A percentile compares a stretch with the other conserved stretches of the same genome.
These are phyloP conservation scores for Tuberolachnus salignus DNA, from an alignment of 2,888 invertebrate species.

Conservation along the genomic window DNA sequence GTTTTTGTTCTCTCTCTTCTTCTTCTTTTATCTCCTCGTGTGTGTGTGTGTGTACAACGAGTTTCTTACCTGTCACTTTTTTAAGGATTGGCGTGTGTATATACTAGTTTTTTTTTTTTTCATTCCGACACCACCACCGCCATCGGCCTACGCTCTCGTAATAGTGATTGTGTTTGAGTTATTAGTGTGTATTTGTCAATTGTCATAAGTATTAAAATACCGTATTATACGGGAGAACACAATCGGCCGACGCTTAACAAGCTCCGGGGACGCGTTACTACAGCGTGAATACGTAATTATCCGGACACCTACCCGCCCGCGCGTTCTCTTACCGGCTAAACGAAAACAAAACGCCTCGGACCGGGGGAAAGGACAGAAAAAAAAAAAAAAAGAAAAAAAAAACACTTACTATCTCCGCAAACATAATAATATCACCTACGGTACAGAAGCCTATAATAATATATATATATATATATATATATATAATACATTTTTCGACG, in stretches of 20 bases:
- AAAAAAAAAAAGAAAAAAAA: constrained; percentile 8
- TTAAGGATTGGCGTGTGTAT: constrained; percentile 50
- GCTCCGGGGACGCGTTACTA: background rate
- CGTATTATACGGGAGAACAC: constrained; percentile 6
- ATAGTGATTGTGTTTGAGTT: constrained; percentile 52
- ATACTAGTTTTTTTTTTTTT: constrained; percentile 1
- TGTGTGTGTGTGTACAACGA: constrained; percentile 1
- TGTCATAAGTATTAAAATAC: constrained; percentile 8
- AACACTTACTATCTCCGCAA: constrained; percentile 17
- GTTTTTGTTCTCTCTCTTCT: constrained; percentile 19
- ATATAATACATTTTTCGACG: background rate
- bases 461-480: too few relatives aligned
- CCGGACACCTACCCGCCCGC: background rate
- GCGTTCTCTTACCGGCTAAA: background rate
- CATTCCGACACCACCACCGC: constrained; percentile 4
- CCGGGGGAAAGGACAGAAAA: background rate
- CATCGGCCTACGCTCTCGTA: too few relatives aligned
- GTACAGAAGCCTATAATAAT: background rate
- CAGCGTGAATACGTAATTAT: constrained; percentile 45
- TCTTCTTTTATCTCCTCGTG: constrained; percentile 25
- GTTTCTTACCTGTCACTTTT: constrained; percentile 54
- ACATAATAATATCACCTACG: background rate
- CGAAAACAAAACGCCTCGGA: constrained; percentile 11
- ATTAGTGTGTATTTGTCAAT: constrained; percentile 55
- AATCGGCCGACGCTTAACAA: constrained; percentile 50